Percentiles rank a stretch among this genome's conserved stretches.
Conservation (phyloP, 2,797 vertebrate genomes). For the Lateolabrax maculatus region DNA sequence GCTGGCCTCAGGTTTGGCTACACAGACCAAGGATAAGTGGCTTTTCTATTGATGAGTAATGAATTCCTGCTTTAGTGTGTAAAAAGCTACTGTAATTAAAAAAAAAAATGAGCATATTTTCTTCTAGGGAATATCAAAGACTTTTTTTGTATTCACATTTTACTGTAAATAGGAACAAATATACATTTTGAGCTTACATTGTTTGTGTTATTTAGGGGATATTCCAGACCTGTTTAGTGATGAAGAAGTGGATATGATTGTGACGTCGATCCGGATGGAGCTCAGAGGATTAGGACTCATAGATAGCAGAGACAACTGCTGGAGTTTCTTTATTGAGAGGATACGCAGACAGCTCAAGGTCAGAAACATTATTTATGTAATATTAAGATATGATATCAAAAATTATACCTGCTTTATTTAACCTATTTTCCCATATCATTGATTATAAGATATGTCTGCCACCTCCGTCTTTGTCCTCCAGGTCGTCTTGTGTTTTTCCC, state of each 20-base stretch:
- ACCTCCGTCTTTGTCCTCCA: conserved; percentile 43
- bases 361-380: background rate
- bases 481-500: conserved; percentile 88
- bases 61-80: background rate
- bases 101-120: background rate
- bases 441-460: background rate
- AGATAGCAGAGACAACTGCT: conserved; percentile 86
- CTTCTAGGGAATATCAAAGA: background rate
- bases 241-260: conserved; percentile 83
- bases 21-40: background rate
- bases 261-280: conserved; percentile 85
- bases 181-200: background rate
- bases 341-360: conserved; percentile 83
- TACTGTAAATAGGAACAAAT: background rate
- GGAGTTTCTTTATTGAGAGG: conserved; percentile 87
- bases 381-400: background rate
- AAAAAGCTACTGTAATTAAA: background rate
- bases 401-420: background rate
- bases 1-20: conserved; percentile 84
- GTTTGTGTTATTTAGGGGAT: conserved; percentile 72
- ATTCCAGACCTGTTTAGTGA: conserved; percentile 86
- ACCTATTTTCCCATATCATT: background rate
- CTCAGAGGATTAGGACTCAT: conserved; percentile 81
- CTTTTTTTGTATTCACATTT: background rate
- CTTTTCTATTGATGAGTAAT: background rate